A percentile compares a stretch with the other conserved stretches of the same genome.
Conservation (phyloP, 2,797 vertebrate genomes). For the Enteromius viviparus region DNA sequence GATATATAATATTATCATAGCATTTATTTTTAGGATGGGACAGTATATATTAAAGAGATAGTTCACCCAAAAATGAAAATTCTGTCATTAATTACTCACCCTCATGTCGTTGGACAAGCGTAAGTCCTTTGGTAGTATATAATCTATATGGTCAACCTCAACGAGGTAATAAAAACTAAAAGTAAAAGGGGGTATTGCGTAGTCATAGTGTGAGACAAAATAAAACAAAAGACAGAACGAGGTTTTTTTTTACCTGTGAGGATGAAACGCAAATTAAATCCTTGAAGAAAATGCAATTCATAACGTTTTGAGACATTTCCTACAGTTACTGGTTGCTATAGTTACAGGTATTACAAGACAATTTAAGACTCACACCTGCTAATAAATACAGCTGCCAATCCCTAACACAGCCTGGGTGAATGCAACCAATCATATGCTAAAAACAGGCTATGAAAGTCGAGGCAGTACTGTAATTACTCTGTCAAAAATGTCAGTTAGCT, state of each 20-base stretch:
- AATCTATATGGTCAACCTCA: not conserved
- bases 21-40: not conserved
- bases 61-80: no score
- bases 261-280: conserved; percentile 7
- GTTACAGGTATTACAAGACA: conserved; percentile 10
- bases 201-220: not conserved
- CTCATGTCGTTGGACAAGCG: no score
- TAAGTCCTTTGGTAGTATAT: not conserved
- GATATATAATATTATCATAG: not conserved
- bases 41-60: not conserved
- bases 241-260: not conserved
- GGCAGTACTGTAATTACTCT: not conserved
- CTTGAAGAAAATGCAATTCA: conserved; percentile 4
- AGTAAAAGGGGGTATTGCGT: not conserved
- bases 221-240: not conserved
- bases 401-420: not conserved
- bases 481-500: conserved; percentile 13
- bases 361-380: not conserved
- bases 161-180: not conserved
- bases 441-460: not conserved
- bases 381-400: conserved; percentile 16
- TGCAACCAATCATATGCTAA: not conserved
- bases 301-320: not conserved
- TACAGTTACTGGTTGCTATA: conserved; percentile 4
- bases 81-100: no score